Evolutionary conservation across 2,888 invertebrate genomes (phyloP).

Genomic region (Linnaemya tessellans): DNA sequence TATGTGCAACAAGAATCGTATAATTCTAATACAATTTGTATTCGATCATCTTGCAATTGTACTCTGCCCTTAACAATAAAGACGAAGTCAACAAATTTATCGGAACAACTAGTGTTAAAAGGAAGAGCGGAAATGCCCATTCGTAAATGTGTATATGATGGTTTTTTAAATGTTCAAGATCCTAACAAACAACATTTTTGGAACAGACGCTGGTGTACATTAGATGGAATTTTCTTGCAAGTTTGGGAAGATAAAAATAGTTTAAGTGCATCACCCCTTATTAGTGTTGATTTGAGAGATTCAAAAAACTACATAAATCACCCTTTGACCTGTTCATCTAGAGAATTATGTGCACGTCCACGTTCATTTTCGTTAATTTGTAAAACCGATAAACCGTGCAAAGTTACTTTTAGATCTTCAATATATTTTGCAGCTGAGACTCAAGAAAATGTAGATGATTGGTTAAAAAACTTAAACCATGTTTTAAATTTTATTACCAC

Average conservation of each 20-base stretch:
- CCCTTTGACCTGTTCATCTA: conserved; percentile 80
- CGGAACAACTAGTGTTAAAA: conserved; percentile 76
- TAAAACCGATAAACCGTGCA: conserved; percentile 73
- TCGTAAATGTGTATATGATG: conserved; percentile 78
- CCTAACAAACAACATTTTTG: conserved; percentile 83
- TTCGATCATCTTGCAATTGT: conserved; percentile 76
- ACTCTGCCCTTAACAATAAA: conserved; percentile 74
- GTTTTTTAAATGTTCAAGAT: conserved; percentile 84
- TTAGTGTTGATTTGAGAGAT: conserved; percentile 82
- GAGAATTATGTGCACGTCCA: conserved; percentile 84
- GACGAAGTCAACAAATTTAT: conserved; percentile 78
- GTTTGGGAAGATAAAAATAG: conserved; percentile 85
- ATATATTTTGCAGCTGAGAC: conserved; percentile 84
- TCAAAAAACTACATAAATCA: conserved; percentile 75
- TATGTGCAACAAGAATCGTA: conserved; percentile 74
- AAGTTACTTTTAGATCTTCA: conserved; percentile 75
- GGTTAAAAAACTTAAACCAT: conserved; percentile 84
- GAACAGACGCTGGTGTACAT: conserved; percentile 85
- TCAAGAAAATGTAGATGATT: conserved; percentile 83
- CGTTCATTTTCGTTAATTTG: conserved; percentile 82
- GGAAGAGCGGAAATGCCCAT: conserved; percentile 78
- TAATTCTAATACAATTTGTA: conserved; percentile 74
- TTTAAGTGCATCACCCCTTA: conserved; percentile 79
- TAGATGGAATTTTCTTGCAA: conserved; percentile 82
- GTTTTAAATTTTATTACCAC: conserved; percentile 82